Base-by-base conservation (phyloP, 1,140 invertebrate genomes). In the Reticulitermes speratus region DNA sequence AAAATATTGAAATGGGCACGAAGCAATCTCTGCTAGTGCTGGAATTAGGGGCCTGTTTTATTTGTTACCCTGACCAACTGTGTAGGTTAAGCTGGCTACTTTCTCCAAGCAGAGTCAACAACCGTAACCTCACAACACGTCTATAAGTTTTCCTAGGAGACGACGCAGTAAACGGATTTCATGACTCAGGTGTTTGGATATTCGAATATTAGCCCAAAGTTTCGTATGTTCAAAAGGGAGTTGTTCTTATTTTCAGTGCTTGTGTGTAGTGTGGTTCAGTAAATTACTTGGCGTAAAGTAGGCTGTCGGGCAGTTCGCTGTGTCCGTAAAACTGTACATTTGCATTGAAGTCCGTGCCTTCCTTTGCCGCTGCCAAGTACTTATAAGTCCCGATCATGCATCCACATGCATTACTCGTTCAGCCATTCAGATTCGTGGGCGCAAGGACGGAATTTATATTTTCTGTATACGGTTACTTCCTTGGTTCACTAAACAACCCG, bases 21-120 rank as follows among this genome's bases (percentile, higher is more conserved):
- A 75, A 25, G 65, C 65, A 55, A 55, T 55, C 52, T 55, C 52
- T 55, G 52, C 1, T 21, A 16, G 14, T 75, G n/a, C 14, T 12
- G 65, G 65, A 75, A 75, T 75, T 75, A 75, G 65, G 7, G 25
- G 65, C n/a, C 65, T 75, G 65, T 75, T 25, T 75, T 75, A 75
- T 75, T 75, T 75, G 65, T 75, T 75, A 14, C 16, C 65, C 14
- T 14, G 7, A 75, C 65, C 65, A 19, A 2, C 9, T 8, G 25
- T 9, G 7, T 75, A 75, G 65, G 65, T 75, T 11, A 25, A 21
- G 59, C 21, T 65, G 59, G 16, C 59, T 65, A 23, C 59, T 25
- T 25, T 75, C 65, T 75, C 7, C 25, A 30, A 30, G 25, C 30
- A 11, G 3, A 75, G n/a, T 75, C 65, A 75, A 75, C 65, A 75